phyloP scores from a whole-genome alignment of 2,797 vertebrate species.

The Oreonectes daqikongensis region DNA sequence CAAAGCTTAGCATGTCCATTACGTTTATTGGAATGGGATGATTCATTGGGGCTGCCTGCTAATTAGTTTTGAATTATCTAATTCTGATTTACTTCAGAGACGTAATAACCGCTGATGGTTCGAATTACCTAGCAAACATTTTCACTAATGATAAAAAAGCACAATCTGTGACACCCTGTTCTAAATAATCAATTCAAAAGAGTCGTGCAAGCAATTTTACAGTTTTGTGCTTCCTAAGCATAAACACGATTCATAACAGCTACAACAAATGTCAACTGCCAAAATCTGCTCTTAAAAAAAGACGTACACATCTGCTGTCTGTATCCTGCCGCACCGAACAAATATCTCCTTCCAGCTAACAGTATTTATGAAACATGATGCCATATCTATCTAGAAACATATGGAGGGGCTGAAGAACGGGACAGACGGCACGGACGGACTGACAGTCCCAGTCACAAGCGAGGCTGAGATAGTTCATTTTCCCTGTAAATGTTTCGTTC shows the following conservation, averaged over 20 bases:
- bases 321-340: conserved; percentile 21
- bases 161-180: conserved; percentile 45
- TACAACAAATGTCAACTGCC: conserved; percentile 43
- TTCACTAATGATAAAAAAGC: conserved; percentile 56
- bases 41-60: conserved; percentile 50
- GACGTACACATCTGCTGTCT: conserved; percentile 43
- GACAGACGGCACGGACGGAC: conserved; percentile 67
- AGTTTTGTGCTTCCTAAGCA: conserved; percentile 52
- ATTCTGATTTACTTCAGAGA: conserved; percentile 60
- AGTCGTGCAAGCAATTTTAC: conserved; percentile 41
- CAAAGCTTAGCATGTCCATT: conserved; percentile 55
- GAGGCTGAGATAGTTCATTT: conserved; percentile 76
- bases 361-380: conserved; percentile 53
- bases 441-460: conserved; percentile 73
- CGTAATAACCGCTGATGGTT: conserved; percentile 56
- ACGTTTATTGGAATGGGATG: conserved; percentile 53
- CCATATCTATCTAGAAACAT: conserved; percentile 50
- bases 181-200: conserved; percentile 37
- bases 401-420: conserved; percentile 44
- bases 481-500: conserved; percentile 76
- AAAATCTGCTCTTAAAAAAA: conserved; percentile 42
- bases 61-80: conserved; percentile 52
- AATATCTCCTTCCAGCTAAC: conserved; percentile 23
- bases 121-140: conserved; percentile 54
- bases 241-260: conserved; percentile 33